Evolutionary conservation across 2,113 vertebrate species (phyloP).

Genomic region (Hydrochoerus hydrochaeris): DNA sequence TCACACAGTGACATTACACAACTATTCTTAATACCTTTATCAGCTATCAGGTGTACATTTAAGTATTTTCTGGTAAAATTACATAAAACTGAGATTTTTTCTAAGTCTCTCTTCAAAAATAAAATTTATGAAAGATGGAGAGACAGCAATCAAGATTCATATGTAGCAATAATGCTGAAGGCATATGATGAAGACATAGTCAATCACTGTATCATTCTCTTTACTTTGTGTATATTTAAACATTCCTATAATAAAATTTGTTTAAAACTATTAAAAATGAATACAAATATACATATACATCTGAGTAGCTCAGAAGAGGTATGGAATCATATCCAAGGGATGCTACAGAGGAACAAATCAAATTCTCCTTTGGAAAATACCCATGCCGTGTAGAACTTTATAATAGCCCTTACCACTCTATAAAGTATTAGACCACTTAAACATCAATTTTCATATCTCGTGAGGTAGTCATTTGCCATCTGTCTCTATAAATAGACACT

Average conservation of each 20-base stretch:
- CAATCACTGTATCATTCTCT: not conserved
- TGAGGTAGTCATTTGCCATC: not conserved
- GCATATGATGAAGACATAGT: not conserved
- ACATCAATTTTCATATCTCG: not conserved
- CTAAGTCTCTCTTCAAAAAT: not conserved
- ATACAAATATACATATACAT: not conserved
- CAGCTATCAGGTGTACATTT: not conserved
- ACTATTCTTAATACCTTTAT: not conserved
- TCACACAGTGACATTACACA: not conserved
- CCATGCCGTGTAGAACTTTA: not conserved
- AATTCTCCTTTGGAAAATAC: not conserved
- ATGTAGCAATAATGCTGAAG: not conserved
- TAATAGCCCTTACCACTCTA: too few species aligned
- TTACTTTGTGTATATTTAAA: not conserved
- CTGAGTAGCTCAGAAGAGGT: not conserved
- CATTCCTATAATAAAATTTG: not conserved
- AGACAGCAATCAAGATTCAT: not conserved
- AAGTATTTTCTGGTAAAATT: constrained; percentile 8
- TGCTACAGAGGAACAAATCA: not conserved
- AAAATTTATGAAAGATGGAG: not conserved
- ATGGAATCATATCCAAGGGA: not conserved
- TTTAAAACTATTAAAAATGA: not conserved
- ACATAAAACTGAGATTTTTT: not conserved
- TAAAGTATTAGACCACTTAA: too few species aligned
- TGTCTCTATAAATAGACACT: not conserved